Conservation (phyloP, 2,797 vertebrate genomes). For the Bucorvus abyssinicus region DNA sequence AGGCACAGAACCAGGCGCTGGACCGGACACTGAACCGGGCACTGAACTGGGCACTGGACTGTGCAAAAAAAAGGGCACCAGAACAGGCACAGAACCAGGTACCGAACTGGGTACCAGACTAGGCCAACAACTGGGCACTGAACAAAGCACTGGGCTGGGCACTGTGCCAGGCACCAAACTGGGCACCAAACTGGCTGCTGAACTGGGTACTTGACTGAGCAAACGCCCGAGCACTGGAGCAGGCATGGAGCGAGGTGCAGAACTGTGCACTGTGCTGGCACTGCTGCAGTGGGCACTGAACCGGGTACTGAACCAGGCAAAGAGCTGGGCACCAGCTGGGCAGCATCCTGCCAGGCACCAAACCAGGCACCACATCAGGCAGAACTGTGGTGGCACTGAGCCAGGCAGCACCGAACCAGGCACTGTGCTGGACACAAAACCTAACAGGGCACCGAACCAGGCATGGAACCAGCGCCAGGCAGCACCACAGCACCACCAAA, state of each 20-base stretch:
- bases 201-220: neutral
- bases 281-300: neutral
- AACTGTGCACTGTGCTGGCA: neutral
- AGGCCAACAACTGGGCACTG: neutral
- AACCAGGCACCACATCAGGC: neutral
- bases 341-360: neutral
- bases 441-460: neutral
- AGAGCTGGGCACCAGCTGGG: neutral
- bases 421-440: neutral
- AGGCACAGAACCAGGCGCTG: too few species aligned
- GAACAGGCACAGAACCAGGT: neutral
- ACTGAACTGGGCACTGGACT: rapidly evolving
- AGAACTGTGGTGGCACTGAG: neutral
- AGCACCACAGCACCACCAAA: neutral
- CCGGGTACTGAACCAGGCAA: neutral
- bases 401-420: neutral
- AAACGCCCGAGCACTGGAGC: neutral
- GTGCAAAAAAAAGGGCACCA: too few species aligned
- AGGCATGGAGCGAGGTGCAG: neutral
- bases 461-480: neutral
- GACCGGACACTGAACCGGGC: neutral
- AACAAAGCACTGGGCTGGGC: neutral
- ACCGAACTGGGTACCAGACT: too few species aligned
- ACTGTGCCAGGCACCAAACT: neutral
- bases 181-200: neutral